These are phyloP conservation scores for Teleiodes luculella DNA, from an alignment of 2,888 invertebrate genomes.

Conservation along the genomic window DNA sequence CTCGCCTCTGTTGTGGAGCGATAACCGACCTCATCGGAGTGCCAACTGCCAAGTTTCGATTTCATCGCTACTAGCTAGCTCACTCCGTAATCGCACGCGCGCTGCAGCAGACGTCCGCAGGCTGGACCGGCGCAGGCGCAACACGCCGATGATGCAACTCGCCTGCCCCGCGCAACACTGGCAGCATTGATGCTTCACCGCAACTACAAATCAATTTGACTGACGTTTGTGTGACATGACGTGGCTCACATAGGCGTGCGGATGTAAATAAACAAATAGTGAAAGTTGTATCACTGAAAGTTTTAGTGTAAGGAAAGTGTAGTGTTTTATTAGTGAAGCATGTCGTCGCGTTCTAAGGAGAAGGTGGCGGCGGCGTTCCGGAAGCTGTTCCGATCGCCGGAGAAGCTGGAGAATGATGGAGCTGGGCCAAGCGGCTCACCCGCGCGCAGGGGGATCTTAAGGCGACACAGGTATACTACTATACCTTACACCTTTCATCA, in stretches of 20 bases:
- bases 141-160: slow-evolving; percentile 35
- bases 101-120: slow-evolving; percentile 39
- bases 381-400: slow-evolving; percentile 86
- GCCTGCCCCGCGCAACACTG: slow-evolving; percentile 20
- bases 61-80: slow-evolving; percentile 44
- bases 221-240: slow-evolving; percentile 53
- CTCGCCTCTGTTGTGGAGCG: slow-evolving; percentile 46
- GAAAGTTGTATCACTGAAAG: slow-evolving; percentile 30
- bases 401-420: slow-evolving; percentile 83
- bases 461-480: slow-evolving; percentile 61
- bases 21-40: slow-evolving; percentile 51
- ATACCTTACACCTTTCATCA: neutral
- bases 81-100: slow-evolving; percentile 63
- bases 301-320: slow-evolving; percentile 43
- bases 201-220: slow-evolving; percentile 38
- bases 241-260: slow-evolving; percentile 44
- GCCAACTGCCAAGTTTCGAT: slow-evolving; percentile 61
- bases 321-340: slow-evolving; percentile 59
- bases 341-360: slow-evolving; percentile 89
- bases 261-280: slow-evolving; percentile 40
- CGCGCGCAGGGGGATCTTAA: slow-evolving; percentile 74
- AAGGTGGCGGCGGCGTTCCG: slow-evolving; percentile 89
- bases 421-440: slow-evolving; percentile 81
- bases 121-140: slow-evolving; percentile 32
- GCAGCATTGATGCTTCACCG: slow-evolving; percentile 18